Evolutionary conservation across 2,113 vertebrate species (phyloP).

Genomic region (Corythaixoides concolor): DNA sequence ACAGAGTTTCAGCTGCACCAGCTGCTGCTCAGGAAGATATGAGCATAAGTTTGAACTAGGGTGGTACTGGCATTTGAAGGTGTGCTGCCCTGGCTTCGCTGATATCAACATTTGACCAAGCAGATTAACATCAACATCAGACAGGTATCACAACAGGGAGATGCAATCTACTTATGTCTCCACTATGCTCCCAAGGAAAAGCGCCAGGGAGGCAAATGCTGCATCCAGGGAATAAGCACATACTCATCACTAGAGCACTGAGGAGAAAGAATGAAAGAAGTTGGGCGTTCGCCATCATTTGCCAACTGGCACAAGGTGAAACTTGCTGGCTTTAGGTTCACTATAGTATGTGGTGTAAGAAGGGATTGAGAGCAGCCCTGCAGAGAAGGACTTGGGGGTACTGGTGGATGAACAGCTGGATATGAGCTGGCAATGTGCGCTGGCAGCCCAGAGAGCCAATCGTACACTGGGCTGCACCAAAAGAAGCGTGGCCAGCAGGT

Average conservation of each 20-base stretch:
- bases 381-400: rapidly evolving
- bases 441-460: background rate
- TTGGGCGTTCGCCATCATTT: background rate
- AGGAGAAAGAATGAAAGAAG: background rate
- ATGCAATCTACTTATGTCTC: background rate
- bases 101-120: background rate
- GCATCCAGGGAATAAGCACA: background rate
- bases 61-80: background rate
- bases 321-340: background rate
- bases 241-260: background rate
- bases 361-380: background rate
- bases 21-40: background rate
- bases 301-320: background rate
- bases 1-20: background rate
- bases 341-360: background rate
- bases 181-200: background rate
- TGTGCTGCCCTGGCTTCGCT: background rate
- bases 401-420: background rate
- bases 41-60: background rate
- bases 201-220: background rate
- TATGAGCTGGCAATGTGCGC: rapidly evolving
- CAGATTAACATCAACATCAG: background rate
- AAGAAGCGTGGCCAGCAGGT: background rate
- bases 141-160: background rate
- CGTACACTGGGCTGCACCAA: background rate